Base-by-base conservation (phyloP, 2,888 invertebrate genomes). In the Branchellion lobata region DNA sequence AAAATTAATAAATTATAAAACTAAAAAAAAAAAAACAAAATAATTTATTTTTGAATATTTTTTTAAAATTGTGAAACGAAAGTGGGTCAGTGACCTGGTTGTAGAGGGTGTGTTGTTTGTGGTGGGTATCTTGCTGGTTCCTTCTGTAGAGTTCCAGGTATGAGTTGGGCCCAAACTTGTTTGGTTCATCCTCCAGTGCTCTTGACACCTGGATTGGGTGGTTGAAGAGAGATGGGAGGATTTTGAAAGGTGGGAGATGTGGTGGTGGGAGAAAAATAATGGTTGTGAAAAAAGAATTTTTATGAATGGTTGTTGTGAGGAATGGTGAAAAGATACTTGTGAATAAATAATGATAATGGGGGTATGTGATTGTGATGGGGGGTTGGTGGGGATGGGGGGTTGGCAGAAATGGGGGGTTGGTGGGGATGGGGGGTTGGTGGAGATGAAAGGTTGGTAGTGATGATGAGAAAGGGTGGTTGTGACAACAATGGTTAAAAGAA, bases 121-220 rank as follows among this genome's bases (percentile, higher is more conserved):
- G 8, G 3, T 5, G 5, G 61, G 61, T 24, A n/a, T 57, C 61
- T 24, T 24, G 61, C n/a, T 57, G 61, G 40, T 77, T 77, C 65
- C 53, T 61, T 21, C 80, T 31, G 71, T 78, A 80, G 40, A 77
- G 29, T 51, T 74, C 75, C 33, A 79, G 61, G 47, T 74, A 79
- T 29, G 74, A 33, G 34, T 51, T 79, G 1, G 68, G 68, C 21
- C 79, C 79, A 34, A 79, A 74, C 61, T 79, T 51, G n/a, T 31
- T 51, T 21, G 78, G 78, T 21, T 78, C 79, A 24, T 77, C 77
- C 33, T 65, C 77, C 24, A 36, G 0, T 1, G 77, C 77, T 34
- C 40, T 29, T 3, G 77, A 24, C 3, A 57, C 61, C 61, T 57
- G 61, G 8, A 5, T 24, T n/a, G n/a, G 40, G 40, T 40, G 40